A percentile compares a stretch with the other conserved stretches of the same genome.
phyloP scores from a whole-genome alignment of 2,888 invertebrate genomes.

The Cephus pygmeus region DNA sequence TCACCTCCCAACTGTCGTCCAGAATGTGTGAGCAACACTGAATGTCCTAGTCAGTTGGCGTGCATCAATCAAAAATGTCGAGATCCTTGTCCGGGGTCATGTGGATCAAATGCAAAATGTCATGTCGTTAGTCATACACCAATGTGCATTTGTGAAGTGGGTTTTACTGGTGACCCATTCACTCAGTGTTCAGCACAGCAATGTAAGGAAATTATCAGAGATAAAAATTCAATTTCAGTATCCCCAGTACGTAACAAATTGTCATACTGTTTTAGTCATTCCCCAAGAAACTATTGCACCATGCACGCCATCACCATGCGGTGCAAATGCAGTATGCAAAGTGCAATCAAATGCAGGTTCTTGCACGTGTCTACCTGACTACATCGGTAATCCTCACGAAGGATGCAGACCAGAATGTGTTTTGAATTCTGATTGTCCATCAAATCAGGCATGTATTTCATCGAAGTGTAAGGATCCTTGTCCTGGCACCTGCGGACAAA shows the following conservation, averaged over 20 bases:
- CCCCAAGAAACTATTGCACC: conserved; percentile 66
- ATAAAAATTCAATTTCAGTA: too few species aligned
- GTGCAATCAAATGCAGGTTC: conserved; percentile 77
- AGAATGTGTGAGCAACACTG: conserved; percentile 82
- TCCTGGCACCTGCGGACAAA: conserved; percentile 75
- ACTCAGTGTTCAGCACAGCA: conserved; percentile 71
- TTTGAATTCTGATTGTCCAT: conserved; percentile 80
- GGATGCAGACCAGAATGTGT: conserved; percentile 84
- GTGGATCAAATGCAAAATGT: conserved; percentile 79
- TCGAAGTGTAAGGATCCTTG: conserved; percentile 85
- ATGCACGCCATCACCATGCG: conserved; percentile 80
- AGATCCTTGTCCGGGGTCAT: conserved; percentile 79
- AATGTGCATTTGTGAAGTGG: conserved; percentile 80
- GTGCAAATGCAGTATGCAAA: conserved; percentile 80
- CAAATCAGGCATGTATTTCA: conserved; percentile 79
- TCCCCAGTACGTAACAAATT: too few species aligned
- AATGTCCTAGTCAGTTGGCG: conserved; percentile 76
- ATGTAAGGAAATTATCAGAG: conserved; percentile 12
- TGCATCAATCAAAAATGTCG: conserved; percentile 82
- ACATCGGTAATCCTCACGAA: conserved; percentile 78
- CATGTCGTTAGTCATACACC: conserved; percentile 86
- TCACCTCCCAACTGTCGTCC: conserved; percentile 82
- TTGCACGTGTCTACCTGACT: conserved; percentile 80
- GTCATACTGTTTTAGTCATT: too few species aligned
- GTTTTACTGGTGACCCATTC: conserved; percentile 82